phyloP scores from a whole-genome alignment of 2,113 vertebrate species.

The Tonatia bakeri region DNA sequence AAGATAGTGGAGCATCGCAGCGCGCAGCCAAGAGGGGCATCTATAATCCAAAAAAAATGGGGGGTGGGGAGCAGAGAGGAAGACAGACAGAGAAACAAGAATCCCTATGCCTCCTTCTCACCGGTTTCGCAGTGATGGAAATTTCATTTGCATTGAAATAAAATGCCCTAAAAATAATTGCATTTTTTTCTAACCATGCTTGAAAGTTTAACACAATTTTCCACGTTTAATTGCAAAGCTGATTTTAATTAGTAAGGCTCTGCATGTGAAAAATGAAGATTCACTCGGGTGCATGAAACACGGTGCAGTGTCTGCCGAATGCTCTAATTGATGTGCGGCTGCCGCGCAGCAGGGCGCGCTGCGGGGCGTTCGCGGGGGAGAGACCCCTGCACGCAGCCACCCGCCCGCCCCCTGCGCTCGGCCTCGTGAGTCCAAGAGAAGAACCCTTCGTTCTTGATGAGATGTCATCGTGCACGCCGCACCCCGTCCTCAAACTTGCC shows the following conservation, averaged over 20 bases:
- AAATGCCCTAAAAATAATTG: constrained; percentile 92
- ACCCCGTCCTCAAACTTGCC: constrained; percentile 74
- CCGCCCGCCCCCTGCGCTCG: constrained; percentile 73
- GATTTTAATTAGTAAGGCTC: constrained; percentile 90
- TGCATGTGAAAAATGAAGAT: constrained; percentile 85
- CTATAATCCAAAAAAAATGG: constrained; percentile 75
- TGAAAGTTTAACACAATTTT: constrained; percentile 94
- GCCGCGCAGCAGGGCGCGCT: constrained; percentile 76
- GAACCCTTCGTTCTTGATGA: constrained; percentile 72
- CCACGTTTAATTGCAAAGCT: constrained; percentile 96
- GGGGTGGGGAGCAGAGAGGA: neutral
- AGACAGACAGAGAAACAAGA: constrained; percentile 56
- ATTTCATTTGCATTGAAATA: constrained; percentile 90
- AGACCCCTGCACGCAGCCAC: constrained; percentile 77
- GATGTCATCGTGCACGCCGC: constrained; percentile 71
- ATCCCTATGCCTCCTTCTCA: constrained; percentile 72
- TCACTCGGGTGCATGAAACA: constrained; percentile 83
- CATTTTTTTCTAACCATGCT: constrained; percentile 84
- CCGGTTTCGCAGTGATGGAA: constrained; percentile 84
- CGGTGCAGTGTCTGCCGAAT: constrained; percentile 81
- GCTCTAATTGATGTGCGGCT: constrained; percentile 85
- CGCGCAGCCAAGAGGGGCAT: constrained; percentile 83
- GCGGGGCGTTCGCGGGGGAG: constrained; percentile 80
- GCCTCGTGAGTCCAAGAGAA: constrained; percentile 70
- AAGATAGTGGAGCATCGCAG: constrained; percentile 85